Evolutionary conservation across 2,797 vertebrate genomes (phyloP).

Genomic region (Pangasius macronema): DNA sequence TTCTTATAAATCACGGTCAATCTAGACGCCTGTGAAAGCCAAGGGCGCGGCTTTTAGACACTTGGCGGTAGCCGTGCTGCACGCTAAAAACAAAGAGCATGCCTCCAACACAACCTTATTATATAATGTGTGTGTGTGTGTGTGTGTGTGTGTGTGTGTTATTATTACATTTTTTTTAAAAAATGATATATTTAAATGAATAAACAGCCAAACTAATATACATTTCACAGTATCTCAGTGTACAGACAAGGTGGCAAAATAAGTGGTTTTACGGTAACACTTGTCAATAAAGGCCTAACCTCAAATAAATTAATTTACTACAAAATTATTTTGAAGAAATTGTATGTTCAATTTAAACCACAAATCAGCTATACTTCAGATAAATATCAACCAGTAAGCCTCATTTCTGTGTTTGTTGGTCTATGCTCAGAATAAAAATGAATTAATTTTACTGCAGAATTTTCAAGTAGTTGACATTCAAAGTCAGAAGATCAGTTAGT

Average conservation of each 20-base stretch:
- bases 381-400: not conserved
- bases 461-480: not conserved
- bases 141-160: no score
- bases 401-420: not conserved
- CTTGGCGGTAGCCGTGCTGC: not conserved
- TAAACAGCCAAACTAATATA: not conserved
- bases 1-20: not conserved
- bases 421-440: not conserved
- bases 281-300: not conserved
- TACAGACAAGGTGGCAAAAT: no score
- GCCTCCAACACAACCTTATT: not conserved
- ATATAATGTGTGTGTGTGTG: not conserved
- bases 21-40: not conserved
- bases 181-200: no score
- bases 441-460: not conserved
- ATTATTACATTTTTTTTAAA: not conserved
- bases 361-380: not conserved
- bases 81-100: not conserved
- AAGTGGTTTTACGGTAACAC: not conserved
- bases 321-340: not conserved
- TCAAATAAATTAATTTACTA: not conserved
- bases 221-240: not conserved
- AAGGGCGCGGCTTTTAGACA: not conserved
- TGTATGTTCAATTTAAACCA: no score
- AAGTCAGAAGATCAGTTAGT: not conserved